Conservation (phyloP, 1,140 invertebrate species). For the Atopsyche davidsoni region DNA sequence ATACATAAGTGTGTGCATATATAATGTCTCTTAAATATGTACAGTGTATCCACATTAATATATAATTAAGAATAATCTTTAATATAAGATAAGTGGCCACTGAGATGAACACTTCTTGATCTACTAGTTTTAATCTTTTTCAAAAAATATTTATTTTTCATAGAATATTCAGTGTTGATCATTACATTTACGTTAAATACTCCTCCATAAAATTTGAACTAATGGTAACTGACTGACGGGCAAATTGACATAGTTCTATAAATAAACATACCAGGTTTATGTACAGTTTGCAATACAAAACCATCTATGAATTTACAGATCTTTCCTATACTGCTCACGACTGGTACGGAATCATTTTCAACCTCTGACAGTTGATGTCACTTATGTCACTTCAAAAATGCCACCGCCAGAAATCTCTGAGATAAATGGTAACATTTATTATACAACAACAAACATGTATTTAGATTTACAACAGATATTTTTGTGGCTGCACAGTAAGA, state of each 20-base stretch:
- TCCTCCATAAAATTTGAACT: constrained; percentile 18
- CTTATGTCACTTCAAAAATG: constrained; percentile 2
- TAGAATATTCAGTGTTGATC: constrained; percentile 1
- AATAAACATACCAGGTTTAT: background rate
- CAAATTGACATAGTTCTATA: constrained; percentile 10
- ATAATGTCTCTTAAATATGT: too few relatives aligned
- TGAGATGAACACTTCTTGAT: constrained; percentile 7
- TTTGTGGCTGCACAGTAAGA: constrained; percentile 17
- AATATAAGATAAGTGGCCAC: background rate
- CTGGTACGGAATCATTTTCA: too few relatives aligned
- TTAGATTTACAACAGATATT: constrained; percentile 6
- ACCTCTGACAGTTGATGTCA: too few relatives aligned
- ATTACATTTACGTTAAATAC: constrained; percentile 6
- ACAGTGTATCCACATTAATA: too few relatives aligned
- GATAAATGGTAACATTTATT: constrained; percentile 24
- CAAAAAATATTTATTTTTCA: constrained; percentile 10
- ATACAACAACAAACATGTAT: constrained; percentile 21
- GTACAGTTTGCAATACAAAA: background rate
- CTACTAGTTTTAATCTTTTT: constrained; percentile 7
- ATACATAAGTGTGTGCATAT: too few relatives aligned
- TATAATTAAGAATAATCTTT: background rate
- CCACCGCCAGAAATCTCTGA: constrained; percentile 16
- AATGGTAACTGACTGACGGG: constrained; percentile 22
- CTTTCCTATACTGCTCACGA: too few relatives aligned
- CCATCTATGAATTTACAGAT: background rate